Evolutionary conservation across 2,797 vertebrate species (phyloP), one percentile per base, ranked within the genome.

Genomic region (Urocyon cinereoargenteus): DNA sequence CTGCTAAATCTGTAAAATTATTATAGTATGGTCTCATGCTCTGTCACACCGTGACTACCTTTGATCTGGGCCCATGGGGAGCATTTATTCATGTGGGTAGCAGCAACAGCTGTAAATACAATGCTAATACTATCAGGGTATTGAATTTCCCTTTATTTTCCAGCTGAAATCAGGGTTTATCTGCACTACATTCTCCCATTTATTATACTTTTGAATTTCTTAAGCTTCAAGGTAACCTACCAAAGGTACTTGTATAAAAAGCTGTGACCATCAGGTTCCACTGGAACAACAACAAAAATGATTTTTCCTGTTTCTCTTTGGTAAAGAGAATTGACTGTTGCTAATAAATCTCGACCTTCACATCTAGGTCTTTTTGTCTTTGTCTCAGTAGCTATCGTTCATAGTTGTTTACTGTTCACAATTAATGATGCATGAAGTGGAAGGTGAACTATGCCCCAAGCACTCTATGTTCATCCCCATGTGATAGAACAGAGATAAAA

Each of bases 91-190:
- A 98, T 97, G 96, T 95, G 97, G 97, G 96, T 95, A 98, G 96
- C 97, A 96, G 98, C 97, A 84, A 64, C 98, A 98, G 98, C 98
- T 99, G 98, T 98, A 98, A 98, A 98, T 98, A 98, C 98, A 98
- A 98, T 87, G 95, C 97, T 98, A 98, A 98, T 95, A 97, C 97
- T 97, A 91, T 96, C 96, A 94, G 68, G 86, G 95, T 98, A 98
- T 98, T 98, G 96, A 97, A 97, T 99, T 98, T 98, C 98, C 89
- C 91, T 98, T 98, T 97, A 97, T 79, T 98, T 97, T 97, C 93
- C 93, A 97, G 86, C 89, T 97, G 90, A 98, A 98, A 95, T 98
- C 97, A 97, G 61, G 55, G 72, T 92, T 98, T 98, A 96, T 96
- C 91, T 97, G 93, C 73, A 91, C 95, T 97, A 83, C 57, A 92